A percentile compares a stretch with the other conserved stretches of the same genome.
These are phyloP conservation scores for Myioborus melanocephalus DNA, from an alignment of 2,797 vertebrate species.

Conservation along the genomic window DNA sequence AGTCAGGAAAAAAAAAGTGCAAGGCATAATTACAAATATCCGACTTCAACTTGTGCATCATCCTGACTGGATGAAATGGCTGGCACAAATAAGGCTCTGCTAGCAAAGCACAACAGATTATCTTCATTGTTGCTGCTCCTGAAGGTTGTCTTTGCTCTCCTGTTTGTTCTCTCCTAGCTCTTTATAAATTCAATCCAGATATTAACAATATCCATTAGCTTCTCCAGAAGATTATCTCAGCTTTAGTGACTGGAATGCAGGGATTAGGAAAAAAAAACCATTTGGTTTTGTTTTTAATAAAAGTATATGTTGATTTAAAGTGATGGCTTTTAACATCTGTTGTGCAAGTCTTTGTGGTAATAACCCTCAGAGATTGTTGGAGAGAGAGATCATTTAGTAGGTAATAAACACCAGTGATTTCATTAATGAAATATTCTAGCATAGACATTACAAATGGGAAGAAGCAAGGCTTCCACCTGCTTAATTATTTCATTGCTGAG, in stretches of 20 bases:
- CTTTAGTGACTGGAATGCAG: constrained; percentile 66
- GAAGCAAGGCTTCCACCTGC: constrained; percentile 30
- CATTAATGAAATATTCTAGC: constrained; percentile 59
- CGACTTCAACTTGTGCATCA: not conserved
- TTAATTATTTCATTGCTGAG: not conserved
- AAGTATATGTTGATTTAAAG: constrained; percentile 68
- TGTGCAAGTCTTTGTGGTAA: constrained; percentile 66
- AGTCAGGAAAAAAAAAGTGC: not conserved
- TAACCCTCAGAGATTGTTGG: constrained; percentile 52
- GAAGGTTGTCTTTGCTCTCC: constrained; percentile 46
- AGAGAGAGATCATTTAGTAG: constrained; percentile 51
- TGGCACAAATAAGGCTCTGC: not conserved
- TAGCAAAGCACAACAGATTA: not conserved
- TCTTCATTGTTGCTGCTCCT: not conserved
- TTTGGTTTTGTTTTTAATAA: constrained; percentile 61
- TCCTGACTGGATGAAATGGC: not conserved
- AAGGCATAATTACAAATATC: not conserved
- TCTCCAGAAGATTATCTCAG: constrained; percentile 68
- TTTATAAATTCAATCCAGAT: constrained; percentile 66
- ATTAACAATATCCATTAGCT: constrained; percentile 67
- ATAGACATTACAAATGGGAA: not conserved
- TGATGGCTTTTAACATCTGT: constrained; percentile 64
- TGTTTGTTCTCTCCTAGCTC: constrained; percentile 47
- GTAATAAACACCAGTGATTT: constrained; percentile 64
- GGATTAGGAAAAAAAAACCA: constrained; percentile 27